A percentile compares a stretch with the other conserved stretches of the same genome.
These are phyloP conservation scores for Coreoperca whiteheadi DNA, from an alignment of 2,113 vertebrate species.

Conservation along the genomic window DNA sequence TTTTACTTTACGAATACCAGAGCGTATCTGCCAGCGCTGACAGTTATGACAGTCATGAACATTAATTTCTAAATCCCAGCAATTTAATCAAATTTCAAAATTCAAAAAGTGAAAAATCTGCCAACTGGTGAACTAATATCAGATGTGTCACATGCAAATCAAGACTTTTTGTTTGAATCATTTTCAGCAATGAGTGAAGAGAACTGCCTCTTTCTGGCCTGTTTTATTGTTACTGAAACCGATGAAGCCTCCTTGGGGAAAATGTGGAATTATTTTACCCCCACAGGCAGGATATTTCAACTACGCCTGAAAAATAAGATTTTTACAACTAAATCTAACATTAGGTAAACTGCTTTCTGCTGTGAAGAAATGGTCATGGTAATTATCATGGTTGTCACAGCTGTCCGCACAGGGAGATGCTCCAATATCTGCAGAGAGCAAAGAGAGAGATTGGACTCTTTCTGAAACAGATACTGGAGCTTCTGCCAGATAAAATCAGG, in stretches of 20 bases:
- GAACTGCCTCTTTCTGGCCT: not conserved
- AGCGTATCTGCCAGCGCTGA: slow-evolving; percentile 33
- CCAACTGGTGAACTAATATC: slow-evolving; percentile 56
- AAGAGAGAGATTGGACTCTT: slow-evolving; percentile 18
- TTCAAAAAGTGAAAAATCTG: slow-evolving; percentile 6
- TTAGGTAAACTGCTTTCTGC: not conserved
- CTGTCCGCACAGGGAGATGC: slow-evolving; percentile 10
- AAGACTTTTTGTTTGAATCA: slow-evolving; percentile 18
- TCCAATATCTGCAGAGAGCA: slow-evolving; percentile 12
- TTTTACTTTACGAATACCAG: slow-evolving; percentile 17
- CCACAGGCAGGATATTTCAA: slow-evolving; percentile 6
- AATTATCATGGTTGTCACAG: not conserved
- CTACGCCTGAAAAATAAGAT: not conserved
- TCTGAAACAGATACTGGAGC: slow-evolving; percentile 21
- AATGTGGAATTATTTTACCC: slow-evolving; percentile 32
- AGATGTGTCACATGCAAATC: slow-evolving; percentile 28
- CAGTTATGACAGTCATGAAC: slow-evolving; percentile 36
- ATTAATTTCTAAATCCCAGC: slow-evolving; percentile 34
- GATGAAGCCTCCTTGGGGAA: slow-evolving; percentile 29
- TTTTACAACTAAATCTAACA: slow-evolving; percentile 23
- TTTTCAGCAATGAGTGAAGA: slow-evolving; percentile 23
- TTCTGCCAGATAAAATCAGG: slow-evolving; percentile 31
- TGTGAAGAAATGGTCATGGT: slow-evolving; percentile 6
- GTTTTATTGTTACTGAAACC: not conserved
- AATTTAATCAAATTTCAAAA: slow-evolving; percentile 31